Percentiles rank a stretch among this genome's conserved stretches.
Conservation (phyloP, 1,140 invertebrate genomes). For the Caenorhabditis inopinata region DNA sequence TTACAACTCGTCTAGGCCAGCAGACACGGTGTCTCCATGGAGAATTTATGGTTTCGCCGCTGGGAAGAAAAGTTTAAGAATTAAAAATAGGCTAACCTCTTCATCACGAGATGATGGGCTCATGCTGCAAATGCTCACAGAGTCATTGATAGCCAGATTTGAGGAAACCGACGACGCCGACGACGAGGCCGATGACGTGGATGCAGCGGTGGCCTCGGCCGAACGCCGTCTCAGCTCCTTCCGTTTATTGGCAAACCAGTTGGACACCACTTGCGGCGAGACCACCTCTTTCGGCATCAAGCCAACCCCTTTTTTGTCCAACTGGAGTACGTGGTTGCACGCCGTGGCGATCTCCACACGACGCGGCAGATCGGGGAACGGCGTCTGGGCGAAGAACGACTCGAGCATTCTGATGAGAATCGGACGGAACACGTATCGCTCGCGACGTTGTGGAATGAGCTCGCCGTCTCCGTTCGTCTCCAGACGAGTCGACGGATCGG, state of each 20-base stretch:
- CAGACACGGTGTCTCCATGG: too few relatives aligned
- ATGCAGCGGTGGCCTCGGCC: slow-evolving; percentile 25
- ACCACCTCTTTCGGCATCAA: slow-evolving; percentile 66
- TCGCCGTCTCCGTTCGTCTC: slow-evolving; percentile 65
- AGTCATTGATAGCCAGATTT: background rate
- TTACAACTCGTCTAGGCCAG: too few relatives aligned
- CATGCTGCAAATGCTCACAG: background rate
- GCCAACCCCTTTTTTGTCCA: slow-evolving; percentile 60
- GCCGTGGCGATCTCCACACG: slow-evolving; percentile 59
- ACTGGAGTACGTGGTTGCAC: slow-evolving; percentile 57
- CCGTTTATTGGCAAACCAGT: slow-evolving; percentile 66
- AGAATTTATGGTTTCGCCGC: too few relatives aligned
- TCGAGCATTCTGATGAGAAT: slow-evolving; percentile 59
- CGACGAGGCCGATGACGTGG: slow-evolving; percentile 1
- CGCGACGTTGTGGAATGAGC: slow-evolving; percentile 61
- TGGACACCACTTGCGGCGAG: slow-evolving; percentile 63
- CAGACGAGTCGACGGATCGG: slow-evolving; percentile 59
- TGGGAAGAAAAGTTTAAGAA: too few relatives aligned
- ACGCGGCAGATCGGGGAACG: slow-evolving; percentile 59
- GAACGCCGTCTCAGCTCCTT: slow-evolving; percentile 60
- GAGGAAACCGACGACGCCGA: background rate
- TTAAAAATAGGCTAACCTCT: background rate
- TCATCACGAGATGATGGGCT: slow-evolving; percentile 4
- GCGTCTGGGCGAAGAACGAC: slow-evolving; percentile 52
- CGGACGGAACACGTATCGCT: slow-evolving; percentile 65